Percentiles rank a stretch among this genome's conserved stretches.
Conservation (phyloP, 2,888 invertebrate species). For the Rhaphigaster nebulosa region DNA sequence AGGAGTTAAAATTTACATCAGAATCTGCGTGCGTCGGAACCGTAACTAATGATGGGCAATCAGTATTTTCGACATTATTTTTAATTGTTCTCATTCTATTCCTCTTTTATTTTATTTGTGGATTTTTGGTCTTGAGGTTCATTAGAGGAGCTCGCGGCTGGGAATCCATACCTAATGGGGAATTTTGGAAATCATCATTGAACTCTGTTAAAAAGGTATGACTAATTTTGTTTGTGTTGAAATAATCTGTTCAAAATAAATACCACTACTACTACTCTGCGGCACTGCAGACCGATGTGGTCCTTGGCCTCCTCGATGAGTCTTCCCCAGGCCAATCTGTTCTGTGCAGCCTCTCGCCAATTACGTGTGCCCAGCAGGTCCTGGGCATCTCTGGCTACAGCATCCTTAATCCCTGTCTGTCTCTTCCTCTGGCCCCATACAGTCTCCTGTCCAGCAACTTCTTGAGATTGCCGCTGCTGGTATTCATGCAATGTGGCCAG, state of each 20-base stretch:
- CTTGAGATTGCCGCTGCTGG: no score
- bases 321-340: no score
- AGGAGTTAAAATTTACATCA: neutral
- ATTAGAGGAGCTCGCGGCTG: constrained; percentile 55
- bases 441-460: no score
- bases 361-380: no score
- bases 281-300: no score
- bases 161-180: constrained; percentile 51
- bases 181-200: constrained; percentile 51
- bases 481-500: no score
- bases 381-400: no score
- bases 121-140: constrained; percentile 51
- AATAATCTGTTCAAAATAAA: neutral
- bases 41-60: constrained; percentile 46
- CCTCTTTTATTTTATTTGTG: constrained; percentile 47
- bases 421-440: no score
- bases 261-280: no score
- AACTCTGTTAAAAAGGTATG: neutral
- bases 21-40: constrained; percentile 8
- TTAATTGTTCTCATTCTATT: constrained; percentile 46
- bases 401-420: no score
- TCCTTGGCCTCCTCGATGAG: no score
- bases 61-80: constrained; percentile 43
- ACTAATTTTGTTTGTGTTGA: neutral
- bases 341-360: no score